A percentile compares a stretch with the other conserved stretches of the same genome.
These are phyloP conservation scores for Lethocerus indicus DNA, from an alignment of 1,140 invertebrate species.

Conservation along the genomic window DNA sequence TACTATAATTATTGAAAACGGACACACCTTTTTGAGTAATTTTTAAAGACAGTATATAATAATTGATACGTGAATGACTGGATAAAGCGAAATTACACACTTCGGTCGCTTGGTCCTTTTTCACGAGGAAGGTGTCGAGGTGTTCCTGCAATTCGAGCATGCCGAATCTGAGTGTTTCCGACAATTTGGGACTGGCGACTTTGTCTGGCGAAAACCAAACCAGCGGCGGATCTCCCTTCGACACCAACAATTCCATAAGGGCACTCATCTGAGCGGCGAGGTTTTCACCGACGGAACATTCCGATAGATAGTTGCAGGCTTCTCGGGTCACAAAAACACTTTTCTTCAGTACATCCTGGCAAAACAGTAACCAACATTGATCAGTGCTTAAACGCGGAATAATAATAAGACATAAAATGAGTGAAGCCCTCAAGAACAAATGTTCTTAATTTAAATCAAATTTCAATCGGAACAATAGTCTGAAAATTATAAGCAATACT, in stretches of 20 bases:
- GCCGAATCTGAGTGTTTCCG: constrained; percentile 68
- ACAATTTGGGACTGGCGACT: constrained; percentile 39
- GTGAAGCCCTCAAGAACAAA: no score
- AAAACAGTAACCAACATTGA: no score
- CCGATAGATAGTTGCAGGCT: constrained; percentile 27
- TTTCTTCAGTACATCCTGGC: constrained; percentile 34
- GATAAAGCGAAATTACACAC: constrained; percentile 30
- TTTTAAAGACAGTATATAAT: background rate
- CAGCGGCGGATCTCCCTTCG: constrained; percentile 45
- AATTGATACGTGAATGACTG: constrained; percentile 1
- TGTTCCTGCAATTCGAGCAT: constrained; percentile 91
- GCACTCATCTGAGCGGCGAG: constrained; percentile 33
- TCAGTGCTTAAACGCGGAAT: no score
- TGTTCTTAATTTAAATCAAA: no score
- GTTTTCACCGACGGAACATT: constrained; percentile 21
- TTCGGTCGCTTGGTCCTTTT: constrained; percentile 77
- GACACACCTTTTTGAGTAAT: background rate
- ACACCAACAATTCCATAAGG: constrained; percentile 39
- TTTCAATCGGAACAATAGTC: no score
- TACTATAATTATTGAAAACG: no score
- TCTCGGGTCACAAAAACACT: constrained; percentile 35
- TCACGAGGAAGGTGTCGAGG: constrained; percentile 83
- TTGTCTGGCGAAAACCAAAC: constrained; percentile 50
- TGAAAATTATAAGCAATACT: no score
- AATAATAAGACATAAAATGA: no score